phyloP scores from a whole-genome alignment of 2,888 invertebrate species.

The Agrotis ipsilon region DNA sequence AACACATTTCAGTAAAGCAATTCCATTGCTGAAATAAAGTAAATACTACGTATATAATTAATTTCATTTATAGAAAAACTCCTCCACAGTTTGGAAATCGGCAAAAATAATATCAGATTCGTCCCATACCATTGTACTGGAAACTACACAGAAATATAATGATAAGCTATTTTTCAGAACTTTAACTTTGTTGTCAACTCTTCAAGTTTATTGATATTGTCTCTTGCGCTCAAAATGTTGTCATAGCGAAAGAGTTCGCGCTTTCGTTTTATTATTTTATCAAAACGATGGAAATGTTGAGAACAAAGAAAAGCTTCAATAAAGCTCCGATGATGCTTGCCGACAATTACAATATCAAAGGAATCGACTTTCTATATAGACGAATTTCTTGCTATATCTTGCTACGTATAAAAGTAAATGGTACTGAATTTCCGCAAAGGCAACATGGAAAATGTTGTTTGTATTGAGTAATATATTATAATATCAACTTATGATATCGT shows the following conservation, averaged over 20 bases:
- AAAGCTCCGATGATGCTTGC: conserved; percentile 72
- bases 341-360: conserved; percentile 75
- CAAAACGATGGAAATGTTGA: conserved; percentile 70
- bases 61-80: too few relatives aligned
- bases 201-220: conserved; percentile 6
- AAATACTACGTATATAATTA: too few relatives aligned
- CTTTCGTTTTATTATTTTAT: conserved; percentile 52
- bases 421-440: too few relatives aligned
- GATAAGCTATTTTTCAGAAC: neutral
- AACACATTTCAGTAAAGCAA: too few relatives aligned
- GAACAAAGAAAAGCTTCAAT: conserved; percentile 74
- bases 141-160: neutral
- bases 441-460: too few relatives aligned
- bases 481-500: too few relatives aligned
- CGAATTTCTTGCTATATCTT: conserved; percentile 22
- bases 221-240: conserved; percentile 23
- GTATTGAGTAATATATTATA: too few relatives aligned
- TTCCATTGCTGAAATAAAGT: too few relatives aligned
- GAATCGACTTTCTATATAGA: conserved; percentile 61
- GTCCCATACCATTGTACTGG: neutral
- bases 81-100: neutral
- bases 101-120: neutral
- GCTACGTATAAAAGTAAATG: too few relatives aligned
- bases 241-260: conserved; percentile 41
- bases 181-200: neutral